These are phyloP conservation scores for Xenopus petersii DNA, from an alignment of 2,797 vertebrate species.

Conservation along the genomic window DNA sequence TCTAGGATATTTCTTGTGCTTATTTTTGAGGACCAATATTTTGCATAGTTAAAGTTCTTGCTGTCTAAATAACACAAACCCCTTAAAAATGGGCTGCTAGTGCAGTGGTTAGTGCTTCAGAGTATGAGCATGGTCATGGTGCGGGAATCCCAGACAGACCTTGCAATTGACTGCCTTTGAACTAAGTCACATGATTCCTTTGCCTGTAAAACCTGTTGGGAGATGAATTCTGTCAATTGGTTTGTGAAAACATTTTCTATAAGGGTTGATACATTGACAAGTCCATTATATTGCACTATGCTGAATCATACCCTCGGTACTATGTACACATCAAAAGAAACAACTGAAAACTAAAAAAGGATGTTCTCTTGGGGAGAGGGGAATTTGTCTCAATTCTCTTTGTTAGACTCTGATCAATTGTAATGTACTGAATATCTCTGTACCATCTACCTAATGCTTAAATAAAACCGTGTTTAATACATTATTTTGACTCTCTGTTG, in stretches of 20 bases:
- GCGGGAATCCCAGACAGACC: too few relatives aligned
- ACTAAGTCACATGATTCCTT: too few relatives aligned
- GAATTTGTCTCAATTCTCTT: constrained; percentile 80
- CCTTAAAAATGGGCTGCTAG: neutral
- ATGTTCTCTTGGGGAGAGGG: constrained; percentile 60
- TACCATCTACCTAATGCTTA: constrained; percentile 91
- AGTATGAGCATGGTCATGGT: too few relatives aligned
- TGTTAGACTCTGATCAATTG: constrained; percentile 86
- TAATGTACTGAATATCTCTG: constrained; percentile 87
- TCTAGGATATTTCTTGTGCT: constrained; percentile 54
- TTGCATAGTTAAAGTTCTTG: constrained; percentile 32
- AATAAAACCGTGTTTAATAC: constrained; percentile 81
- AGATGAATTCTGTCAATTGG: too few relatives aligned
- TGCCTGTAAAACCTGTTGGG: too few relatives aligned
- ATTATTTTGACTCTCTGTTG: constrained; percentile 54
- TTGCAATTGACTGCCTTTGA: too few relatives aligned
- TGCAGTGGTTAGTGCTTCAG: too few relatives aligned
- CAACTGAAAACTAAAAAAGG: neutral
- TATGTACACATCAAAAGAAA: neutral
- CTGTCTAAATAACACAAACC: constrained; percentile 11
- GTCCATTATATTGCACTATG: too few relatives aligned
- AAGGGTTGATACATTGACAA: too few relatives aligned
- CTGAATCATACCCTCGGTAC: neutral
- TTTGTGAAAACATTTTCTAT: too few relatives aligned
- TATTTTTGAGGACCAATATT: constrained; percentile 65